Evolutionary conservation across 2,888 invertebrate species (phyloP).

Genomic region (Dolichomitus sp.): DNA sequence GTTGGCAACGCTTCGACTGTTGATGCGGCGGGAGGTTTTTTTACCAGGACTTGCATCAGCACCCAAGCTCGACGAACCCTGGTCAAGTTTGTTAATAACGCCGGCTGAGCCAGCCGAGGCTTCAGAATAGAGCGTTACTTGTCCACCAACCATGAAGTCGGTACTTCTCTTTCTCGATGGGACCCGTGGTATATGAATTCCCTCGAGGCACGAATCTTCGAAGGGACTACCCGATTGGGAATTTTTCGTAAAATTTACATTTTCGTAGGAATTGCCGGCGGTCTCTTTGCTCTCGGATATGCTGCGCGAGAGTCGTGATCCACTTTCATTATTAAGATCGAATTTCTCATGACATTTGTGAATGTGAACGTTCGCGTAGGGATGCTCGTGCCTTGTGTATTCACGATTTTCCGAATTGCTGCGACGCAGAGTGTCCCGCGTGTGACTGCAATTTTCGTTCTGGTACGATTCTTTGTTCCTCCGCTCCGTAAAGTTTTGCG

Average conservation of each 20-base stretch:
- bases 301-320: slow-evolving; percentile 71
- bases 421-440: slow-evolving; percentile 72
- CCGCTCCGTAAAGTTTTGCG: slow-evolving; percentile 37
- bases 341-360: slow-evolving; percentile 71
- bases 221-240: slow-evolving; percentile 64
- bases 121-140: slow-evolving; percentile 75
- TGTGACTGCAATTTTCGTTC: slow-evolving; percentile 56
- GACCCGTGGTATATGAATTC: slow-evolving; percentile 82
- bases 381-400: slow-evolving; percentile 69
- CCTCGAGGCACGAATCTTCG: slow-evolving; percentile 77
- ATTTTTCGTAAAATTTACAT: slow-evolving; percentile 75
- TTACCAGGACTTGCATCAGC: slow-evolving; percentile 75
- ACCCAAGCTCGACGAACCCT: slow-evolving; percentile 77
- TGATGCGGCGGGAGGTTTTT: slow-evolving; percentile 74
- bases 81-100: slow-evolving; percentile 72
- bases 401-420: slow-evolving; percentile 81
- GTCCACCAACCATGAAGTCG: slow-evolving; percentile 82
- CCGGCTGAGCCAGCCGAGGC: slow-evolving; percentile 66
- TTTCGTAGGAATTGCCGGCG: slow-evolving; percentile 75
- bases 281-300: slow-evolving; percentile 77
- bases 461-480: slow-evolving; percentile 73
- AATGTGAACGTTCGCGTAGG: slow-evolving; percentile 79
- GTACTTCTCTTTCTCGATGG: slow-evolving; percentile 76
- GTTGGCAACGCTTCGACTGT: slow-evolving; percentile 81
- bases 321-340: neutral